Conservation (phyloP, 2,113 vertebrate species). For the Cinclus mexicanus region DNA sequence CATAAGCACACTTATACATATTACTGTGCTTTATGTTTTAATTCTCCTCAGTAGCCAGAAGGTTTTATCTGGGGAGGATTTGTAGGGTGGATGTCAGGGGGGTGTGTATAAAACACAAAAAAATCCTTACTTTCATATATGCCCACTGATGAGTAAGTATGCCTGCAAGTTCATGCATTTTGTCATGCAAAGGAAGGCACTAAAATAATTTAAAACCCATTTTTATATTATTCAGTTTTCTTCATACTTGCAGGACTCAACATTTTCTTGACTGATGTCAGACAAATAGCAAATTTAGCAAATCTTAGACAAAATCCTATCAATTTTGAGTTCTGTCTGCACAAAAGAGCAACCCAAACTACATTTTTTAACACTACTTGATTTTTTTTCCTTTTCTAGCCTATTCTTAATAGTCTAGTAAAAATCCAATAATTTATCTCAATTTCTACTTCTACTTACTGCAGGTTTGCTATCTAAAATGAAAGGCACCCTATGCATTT, state of each 20-base stretch:
- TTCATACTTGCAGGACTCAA: neutral
- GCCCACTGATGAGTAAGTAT: neutral
- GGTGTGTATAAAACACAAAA: neutral
- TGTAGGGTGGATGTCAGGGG: neutral
- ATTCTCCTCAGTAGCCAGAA: neutral
- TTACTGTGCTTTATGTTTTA: neutral
- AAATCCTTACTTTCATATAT: neutral
- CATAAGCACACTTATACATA: neutral
- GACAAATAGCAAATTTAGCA: neutral
- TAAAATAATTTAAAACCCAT: neutral
- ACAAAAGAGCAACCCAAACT: neutral
- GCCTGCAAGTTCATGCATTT: neutral
- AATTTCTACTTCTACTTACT: neutral
- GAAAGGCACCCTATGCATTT: neutral
- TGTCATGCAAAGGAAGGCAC: neutral
- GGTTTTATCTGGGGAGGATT: neutral
- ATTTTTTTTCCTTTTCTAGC: neutral
- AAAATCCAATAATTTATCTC: neutral
- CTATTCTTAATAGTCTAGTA: neutral
- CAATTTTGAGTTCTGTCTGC: neutral
- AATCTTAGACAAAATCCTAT: neutral
- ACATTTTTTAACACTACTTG: neutral
- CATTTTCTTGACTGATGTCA: neutral
- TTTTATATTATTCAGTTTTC: neutral
- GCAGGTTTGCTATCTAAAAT: neutral